Evolutionary conservation across 2,113 vertebrate species (phyloP).

Genomic region (Pachycephala philippinensis): DNA sequence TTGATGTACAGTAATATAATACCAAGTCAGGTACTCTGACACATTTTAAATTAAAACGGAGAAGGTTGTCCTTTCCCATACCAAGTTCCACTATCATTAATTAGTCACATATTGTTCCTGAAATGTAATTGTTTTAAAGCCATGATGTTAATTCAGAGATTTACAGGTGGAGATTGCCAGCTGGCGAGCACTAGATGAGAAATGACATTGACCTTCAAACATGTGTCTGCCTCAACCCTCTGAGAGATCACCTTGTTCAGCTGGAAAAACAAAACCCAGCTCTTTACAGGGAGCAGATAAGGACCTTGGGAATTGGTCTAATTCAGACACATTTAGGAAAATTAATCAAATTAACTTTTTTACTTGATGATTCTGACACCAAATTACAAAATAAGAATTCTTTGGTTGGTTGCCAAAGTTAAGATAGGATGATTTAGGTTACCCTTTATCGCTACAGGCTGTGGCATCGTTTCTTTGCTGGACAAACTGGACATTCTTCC

Average conservation of each 20-base stretch:
- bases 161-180: conserved; percentile 22
- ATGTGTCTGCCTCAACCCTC: neutral
- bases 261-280: neutral
- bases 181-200: neutral
- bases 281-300: neutral
- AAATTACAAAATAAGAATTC: neutral
- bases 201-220: conserved; percentile 16
- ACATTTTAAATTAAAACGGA: conserved; percentile 29
- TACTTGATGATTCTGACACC: neutral
- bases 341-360: neutral
- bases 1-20: neutral
- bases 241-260: neutral
- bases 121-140: conserved; percentile 51
- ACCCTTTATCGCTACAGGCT: neutral
- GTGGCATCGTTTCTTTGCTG: neutral
- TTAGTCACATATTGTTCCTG: conserved; percentile 41
- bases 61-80: conserved; percentile 11
- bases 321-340: neutral
- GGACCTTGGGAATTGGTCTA: neutral
- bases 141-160: conserved; percentile 14
- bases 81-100: neutral
- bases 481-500: neutral
- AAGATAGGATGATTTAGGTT: neutral
- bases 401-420: neutral
- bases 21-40: neutral